Conservation (phyloP, 2,113 vertebrate species). For the Ailuropoda melanoleuca region DNA sequence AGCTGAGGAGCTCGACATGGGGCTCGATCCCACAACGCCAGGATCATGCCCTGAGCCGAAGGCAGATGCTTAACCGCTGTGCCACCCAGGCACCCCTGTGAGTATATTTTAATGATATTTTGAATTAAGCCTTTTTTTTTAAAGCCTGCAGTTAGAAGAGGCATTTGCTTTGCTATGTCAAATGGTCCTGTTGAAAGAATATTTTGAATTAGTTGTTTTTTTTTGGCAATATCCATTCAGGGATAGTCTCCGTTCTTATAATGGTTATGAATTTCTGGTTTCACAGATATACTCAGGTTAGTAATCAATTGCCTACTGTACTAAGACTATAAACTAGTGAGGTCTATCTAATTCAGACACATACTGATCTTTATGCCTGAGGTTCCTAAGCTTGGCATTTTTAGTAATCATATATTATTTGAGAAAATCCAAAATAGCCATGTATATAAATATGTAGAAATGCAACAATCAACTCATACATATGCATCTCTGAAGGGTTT, state of each 20-base stretch:
- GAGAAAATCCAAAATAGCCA: background rate
- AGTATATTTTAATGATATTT: background rate
- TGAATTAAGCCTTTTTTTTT: background rate
- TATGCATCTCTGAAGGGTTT: background rate
- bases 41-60: no score
- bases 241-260: background rate
- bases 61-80: no score
- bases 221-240: background rate
- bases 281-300: background rate
- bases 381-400: background rate
- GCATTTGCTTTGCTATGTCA: background rate
- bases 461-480: background rate
- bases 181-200: background rate
- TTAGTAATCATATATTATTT: background rate
- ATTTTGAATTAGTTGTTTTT: background rate
- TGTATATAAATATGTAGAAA: background rate
- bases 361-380: background rate
- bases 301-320: background rate
- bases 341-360: background rate
- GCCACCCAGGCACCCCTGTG: no score
- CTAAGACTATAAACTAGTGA: background rate
- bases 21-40: no score
- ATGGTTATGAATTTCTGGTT: background rate
- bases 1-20: no score
- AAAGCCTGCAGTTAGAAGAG: background rate